Percentiles rank a stretch among this genome's conserved stretches.
Conservation (phyloP, 64 coral and sea anemone genomes). For the Platygyra sinensis region DNA sequence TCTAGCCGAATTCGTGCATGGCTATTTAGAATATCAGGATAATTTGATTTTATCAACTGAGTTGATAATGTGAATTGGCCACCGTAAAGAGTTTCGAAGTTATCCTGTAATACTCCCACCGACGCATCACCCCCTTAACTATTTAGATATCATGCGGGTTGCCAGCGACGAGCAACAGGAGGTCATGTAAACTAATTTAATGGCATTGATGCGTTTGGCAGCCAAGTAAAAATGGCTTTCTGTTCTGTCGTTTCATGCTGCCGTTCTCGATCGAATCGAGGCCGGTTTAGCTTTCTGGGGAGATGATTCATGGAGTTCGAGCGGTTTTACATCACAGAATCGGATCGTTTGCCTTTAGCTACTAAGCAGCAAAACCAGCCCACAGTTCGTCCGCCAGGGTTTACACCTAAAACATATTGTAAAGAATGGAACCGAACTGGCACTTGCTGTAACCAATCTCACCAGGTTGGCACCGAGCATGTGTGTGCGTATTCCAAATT, state of each 20-base stretch:
- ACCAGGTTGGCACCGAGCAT: conserved; percentile 16
- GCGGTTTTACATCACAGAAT: conserved; percentile 48
- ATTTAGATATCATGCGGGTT: neutral
- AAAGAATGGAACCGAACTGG: conserved; percentile 8
- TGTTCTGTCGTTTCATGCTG: conserved; percentile 42
- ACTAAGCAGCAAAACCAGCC: neutral
- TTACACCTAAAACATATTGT: neutral
- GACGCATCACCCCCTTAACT: too few relatives aligned
- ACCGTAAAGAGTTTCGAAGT: too few relatives aligned
- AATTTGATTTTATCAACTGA: too few relatives aligned
- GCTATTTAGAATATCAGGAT: too few relatives aligned
- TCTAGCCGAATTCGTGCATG: neutral
- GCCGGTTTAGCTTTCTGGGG: conserved; percentile 10
- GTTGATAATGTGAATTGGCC: too few relatives aligned
- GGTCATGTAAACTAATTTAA: conserved; percentile 8
- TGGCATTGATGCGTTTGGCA: conserved; percentile 5
- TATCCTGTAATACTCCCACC: too few relatives aligned
- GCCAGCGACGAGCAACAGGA: neutral
- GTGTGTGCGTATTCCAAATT: conserved; percentile 17
- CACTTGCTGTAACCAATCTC: neutral
- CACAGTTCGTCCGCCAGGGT: neutral
- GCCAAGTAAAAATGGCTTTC: conserved; percentile 5
- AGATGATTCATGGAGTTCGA: conserved; percentile 16
- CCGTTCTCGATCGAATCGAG: conserved; percentile 9
- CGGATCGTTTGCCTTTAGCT: too few relatives aligned